Base-by-base conservation (phyloP, 1,140 invertebrate species). In the Mercenaria mercenaria region DNA sequence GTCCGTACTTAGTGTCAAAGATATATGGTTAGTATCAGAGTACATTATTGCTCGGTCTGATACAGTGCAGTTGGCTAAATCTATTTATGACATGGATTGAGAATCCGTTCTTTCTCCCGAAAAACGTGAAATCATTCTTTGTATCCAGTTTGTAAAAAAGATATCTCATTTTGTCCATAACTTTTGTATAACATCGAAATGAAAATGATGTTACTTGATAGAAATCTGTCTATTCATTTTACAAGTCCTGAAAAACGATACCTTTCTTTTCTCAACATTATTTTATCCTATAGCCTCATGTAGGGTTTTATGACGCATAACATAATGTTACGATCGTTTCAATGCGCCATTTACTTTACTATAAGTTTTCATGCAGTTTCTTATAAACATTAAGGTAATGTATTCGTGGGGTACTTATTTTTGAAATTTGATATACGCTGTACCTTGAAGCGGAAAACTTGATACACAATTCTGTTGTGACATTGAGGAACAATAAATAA, bases 301-400 rank as follows among this genome's bases (percentile, higher is more conserved):
- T 26, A 39, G 67, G 67, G 15, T 37, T n/a, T 72, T 39, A 39
- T 72, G 67, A 72, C 67, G 67, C 67, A 72, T 29, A 39, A 20
- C 39, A 72, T 72, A 10, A 6, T 72, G 34, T 39, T 72, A 72
- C 23, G 34, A 72, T 34, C 67, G 15, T 39, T 39, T 39, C 67
- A 37, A 72, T 39, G 34, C 67, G 4, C 29, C 67, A 39, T 72
- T 39, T 72, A 72, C 18, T 72, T 72, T 72, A 20, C 23, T 72
- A 8, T 59, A 39, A 41, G 34, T 72, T 39, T 72, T 72, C 67
- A 11, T 72, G 29, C 67, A 39, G 29, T 72, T 72, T 72, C 34
- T 39, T 39, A 18, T 72, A 72, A 39, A 72, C n/a, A 72, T 72
- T 37, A 29, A 72, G 67, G 67, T 72, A 72, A 72, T 72, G 67